These are phyloP conservation scores for Delia radicum DNA, from an alignment of 1,140 invertebrate species.

Conservation along the genomic window DNA sequence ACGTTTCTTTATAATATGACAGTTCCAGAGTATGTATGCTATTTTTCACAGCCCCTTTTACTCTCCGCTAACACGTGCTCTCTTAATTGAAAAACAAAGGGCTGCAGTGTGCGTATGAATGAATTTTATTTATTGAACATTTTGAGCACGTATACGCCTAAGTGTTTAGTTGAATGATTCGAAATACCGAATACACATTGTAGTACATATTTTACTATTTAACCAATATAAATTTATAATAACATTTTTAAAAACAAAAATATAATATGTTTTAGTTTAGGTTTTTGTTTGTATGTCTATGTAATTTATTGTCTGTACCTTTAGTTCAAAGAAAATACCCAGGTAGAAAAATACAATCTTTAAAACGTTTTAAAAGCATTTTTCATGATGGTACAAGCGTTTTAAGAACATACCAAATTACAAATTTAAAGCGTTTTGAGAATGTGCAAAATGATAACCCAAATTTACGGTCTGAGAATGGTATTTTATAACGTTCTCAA, in stretches of 20 bases:
- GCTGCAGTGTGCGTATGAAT: constrained; percentile 16
- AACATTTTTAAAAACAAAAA: neutral
- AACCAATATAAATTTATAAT: constrained; percentile 17
- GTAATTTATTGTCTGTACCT: too few species aligned
- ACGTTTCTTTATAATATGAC: neutral
- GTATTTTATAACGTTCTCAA: too few species aligned
- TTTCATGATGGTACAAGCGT: too few species aligned
- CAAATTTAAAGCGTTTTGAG: too few species aligned
- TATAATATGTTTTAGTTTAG: neutral
- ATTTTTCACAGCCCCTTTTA: neutral
- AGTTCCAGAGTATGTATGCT: neutral
- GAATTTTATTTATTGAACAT: neutral
- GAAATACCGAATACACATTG: neutral
- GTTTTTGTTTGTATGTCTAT: neutral
- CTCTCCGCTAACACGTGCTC: constrained; percentile 11
- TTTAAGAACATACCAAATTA: too few species aligned
- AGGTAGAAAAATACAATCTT: too few species aligned
- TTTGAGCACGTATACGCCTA: neutral
- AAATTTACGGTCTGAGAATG: too few species aligned
- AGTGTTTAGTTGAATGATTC: neutral
- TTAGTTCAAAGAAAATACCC: too few species aligned
- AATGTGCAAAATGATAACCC: too few species aligned
- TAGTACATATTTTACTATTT: neutral
- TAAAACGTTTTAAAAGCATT: too few species aligned
- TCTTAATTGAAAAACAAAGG: neutral